Evolutionary conservation across 1,140 invertebrate species (phyloP).

Genomic region (Hypsibius dujardini): DNA sequence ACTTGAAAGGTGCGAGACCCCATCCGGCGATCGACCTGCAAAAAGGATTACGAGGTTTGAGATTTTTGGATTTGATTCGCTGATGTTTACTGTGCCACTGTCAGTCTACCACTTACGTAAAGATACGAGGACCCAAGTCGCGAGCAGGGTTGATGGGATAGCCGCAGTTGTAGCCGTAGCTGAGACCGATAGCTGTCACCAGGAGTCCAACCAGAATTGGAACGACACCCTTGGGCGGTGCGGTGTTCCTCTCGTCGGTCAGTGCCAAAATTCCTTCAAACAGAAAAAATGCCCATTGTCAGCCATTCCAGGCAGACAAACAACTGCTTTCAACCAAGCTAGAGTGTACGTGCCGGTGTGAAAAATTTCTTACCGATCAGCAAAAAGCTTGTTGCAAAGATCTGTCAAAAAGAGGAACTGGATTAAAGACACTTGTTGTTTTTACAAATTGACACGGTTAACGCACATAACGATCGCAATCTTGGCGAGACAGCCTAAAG

Average conservation of each 20-base stretch:
- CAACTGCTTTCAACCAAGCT: neutral
- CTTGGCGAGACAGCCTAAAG: too few species aligned
- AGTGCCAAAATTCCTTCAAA: slow-evolving; percentile 36
- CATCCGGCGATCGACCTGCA: slow-evolving; percentile 37
- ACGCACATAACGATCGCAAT: too few species aligned
- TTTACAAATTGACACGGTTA: too few species aligned
- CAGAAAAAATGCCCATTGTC: slow-evolving; percentile 1
- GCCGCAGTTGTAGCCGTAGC: slow-evolving; percentile 42
- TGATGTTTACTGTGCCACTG: too few species aligned
- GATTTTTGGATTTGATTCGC: neutral
- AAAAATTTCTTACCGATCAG: slow-evolving; percentile 1
- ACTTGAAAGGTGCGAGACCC: slow-evolving; percentile 39
- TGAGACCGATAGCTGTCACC: slow-evolving; percentile 40
- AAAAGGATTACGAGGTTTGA: neutral
- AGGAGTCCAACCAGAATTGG: slow-evolving; percentile 40
- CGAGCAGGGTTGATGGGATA: slow-evolving; percentile 47
- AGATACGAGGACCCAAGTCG: slow-evolving; percentile 42
- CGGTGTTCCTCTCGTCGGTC: slow-evolving; percentile 38
- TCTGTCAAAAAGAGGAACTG: neutral
- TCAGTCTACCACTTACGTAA: slow-evolving; percentile 29
- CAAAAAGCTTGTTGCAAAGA: slow-evolving; percentile 12
- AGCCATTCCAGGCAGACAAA: neutral
- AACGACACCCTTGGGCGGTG: slow-evolving; percentile 30
- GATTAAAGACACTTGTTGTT: too few species aligned
- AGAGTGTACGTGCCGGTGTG: neutral